A percentile compares a stretch with the other conserved stretches of the same genome.
These are phyloP conservation scores for Sciurus vulgaris DNA, from an alignment of 2,797 vertebrate genomes.

Conservation along the genomic window DNA sequence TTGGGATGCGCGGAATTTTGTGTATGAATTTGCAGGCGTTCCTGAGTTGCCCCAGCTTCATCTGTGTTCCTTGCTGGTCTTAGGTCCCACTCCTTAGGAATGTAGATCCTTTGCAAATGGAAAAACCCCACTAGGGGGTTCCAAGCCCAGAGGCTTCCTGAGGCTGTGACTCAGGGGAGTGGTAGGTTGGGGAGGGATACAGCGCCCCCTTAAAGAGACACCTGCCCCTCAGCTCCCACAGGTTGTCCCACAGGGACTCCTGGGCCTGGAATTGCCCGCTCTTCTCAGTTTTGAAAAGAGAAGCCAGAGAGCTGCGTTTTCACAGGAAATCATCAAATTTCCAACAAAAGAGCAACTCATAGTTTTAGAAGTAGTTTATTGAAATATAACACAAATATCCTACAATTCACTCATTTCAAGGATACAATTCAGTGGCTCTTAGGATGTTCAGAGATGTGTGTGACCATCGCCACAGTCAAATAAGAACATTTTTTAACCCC, in stretches of 20 bases:
- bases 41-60: rapidly evolving
- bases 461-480: not conserved
- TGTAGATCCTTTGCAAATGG: not conserved
- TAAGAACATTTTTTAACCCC: not conserved
- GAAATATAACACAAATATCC: not conserved
- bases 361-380: not conserved
- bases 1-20: not conserved
- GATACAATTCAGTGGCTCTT: not conserved
- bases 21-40: not conserved
- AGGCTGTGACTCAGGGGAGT: not conserved
- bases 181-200: not conserved
- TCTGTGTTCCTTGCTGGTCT: not conserved
- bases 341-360: not conserved
- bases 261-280: not conserved
- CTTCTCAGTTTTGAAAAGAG: slow-evolving; percentile 6
- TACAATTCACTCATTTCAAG: not conserved
- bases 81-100: not conserved
- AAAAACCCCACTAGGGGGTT: not conserved
- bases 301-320: slow-evolving; percentile 43
- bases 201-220: not conserved
- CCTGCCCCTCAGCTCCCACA: not conserved
- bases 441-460: not conserved
- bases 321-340: not conserved
- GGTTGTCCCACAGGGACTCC: not conserved
- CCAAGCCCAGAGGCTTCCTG: not conserved